phyloP scores from a whole-genome alignment of 2,888 invertebrate genomes.

The Asteroscopus sphinx region DNA sequence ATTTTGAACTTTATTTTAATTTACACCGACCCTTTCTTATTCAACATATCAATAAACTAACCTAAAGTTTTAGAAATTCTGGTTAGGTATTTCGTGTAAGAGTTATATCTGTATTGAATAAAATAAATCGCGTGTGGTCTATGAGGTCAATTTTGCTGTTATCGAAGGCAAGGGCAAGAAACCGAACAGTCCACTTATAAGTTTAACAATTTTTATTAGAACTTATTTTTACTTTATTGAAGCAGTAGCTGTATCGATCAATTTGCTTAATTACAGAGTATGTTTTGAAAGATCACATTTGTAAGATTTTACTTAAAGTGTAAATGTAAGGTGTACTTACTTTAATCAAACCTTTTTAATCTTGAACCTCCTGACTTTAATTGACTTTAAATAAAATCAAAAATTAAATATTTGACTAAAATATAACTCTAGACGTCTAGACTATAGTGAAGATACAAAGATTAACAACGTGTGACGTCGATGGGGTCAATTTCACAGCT shows the following conservation, averaged over 20 bases:
- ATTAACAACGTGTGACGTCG: too few species aligned
- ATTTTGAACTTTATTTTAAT: slow-evolving; percentile 13
- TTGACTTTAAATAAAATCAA: not conserved
- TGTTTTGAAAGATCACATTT: slow-evolving; percentile 26
- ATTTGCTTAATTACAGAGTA: slow-evolving; percentile 25
- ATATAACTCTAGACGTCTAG: too few species aligned
- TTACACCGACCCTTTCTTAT: slow-evolving; percentile 4
- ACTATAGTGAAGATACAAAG: too few species aligned
- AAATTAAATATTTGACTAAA: too few species aligned
- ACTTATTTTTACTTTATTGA: not conserved
- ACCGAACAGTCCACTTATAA: slow-evolving; percentile 3
- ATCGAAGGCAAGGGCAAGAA: slow-evolving; percentile 12
- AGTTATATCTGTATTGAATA: slow-evolving; percentile 22
- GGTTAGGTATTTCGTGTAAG: slow-evolving; percentile 6
- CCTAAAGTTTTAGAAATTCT: slow-evolving; percentile 2
- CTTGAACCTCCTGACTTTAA: not conserved
- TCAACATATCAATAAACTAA: slow-evolving; percentile 19
- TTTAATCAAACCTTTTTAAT: slow-evolving; percentile 13
- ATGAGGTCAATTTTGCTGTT: slow-evolving; percentile 22
- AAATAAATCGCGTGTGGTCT: slow-evolving; percentile 25
- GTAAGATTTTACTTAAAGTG: slow-evolving; percentile 1
- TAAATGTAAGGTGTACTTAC: slow-evolving; percentile 9
- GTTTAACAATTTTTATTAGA: slow-evolving; percentile 10
- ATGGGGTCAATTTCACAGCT: too few species aligned
- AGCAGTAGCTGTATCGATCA: slow-evolving; percentile 5